Percentiles rank a stretch among this genome's conserved stretches.
Evolutionary conservation across 1,140 invertebrate species (phyloP).

Genomic region (Capitella teleta): DNA sequence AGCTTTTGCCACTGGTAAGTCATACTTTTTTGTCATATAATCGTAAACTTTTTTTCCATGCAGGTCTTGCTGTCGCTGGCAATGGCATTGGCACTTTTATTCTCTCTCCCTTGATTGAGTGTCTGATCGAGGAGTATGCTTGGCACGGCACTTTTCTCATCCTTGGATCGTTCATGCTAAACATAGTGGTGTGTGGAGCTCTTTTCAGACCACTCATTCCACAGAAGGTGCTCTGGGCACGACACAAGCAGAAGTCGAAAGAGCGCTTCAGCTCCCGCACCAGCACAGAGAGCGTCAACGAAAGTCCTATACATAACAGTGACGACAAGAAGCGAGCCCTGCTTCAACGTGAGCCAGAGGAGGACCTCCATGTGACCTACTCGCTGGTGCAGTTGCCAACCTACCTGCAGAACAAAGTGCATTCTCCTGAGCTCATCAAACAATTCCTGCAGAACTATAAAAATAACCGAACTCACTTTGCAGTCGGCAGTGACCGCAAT

Average conservation of each 20-base stretch:
- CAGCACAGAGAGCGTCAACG: neutral
- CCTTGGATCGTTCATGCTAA: conserved; percentile 68
- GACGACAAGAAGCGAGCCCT: neutral
- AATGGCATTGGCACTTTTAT: too few relatives aligned
- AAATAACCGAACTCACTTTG: too few relatives aligned
- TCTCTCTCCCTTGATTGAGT: too few relatives aligned
- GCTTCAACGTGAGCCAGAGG: neutral
- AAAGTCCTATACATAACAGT: neutral
- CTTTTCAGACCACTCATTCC: conserved; percentile 12
- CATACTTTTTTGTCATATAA: too few relatives aligned
- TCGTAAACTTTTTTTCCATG: too few relatives aligned
- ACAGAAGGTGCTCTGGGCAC: neutral
- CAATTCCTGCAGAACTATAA: too few relatives aligned
- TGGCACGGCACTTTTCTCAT: too few relatives aligned
- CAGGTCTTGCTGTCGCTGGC: too few relatives aligned
- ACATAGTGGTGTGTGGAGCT: conserved; percentile 69
- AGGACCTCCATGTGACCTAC: neutral
- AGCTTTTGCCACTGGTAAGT: conserved; percentile 71
- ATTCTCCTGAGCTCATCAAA: too few relatives aligned
- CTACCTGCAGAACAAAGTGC: conserved; percentile 1
- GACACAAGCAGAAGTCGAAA: neutral
- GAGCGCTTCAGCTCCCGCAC: neutral
- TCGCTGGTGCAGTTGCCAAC: conserved; percentile 4
- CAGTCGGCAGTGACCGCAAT: too few relatives aligned
- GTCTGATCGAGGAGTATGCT: too few relatives aligned